Evolutionary conservation across 37 sponge, comb jelly and placozoan species (phyloP).

Genomic region (Corticium candelabrum): DNA sequence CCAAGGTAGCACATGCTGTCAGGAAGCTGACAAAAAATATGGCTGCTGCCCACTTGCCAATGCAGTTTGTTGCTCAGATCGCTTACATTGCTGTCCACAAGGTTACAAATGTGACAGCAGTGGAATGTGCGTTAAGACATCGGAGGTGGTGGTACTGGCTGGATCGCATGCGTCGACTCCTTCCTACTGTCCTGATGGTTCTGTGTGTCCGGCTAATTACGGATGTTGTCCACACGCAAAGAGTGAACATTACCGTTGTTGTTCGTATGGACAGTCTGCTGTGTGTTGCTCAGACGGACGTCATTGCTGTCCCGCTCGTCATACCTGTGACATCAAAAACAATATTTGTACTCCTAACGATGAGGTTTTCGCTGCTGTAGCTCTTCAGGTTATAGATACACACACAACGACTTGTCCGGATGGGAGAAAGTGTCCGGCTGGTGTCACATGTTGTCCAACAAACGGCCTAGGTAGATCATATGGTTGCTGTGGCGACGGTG

Average conservation of each 20-base stretch:
- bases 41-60: constrained; percentile 52
- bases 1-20: constrained; percentile 26
- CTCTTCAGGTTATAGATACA: too few species aligned
- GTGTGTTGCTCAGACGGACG: constrained; percentile 19
- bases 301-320: constrained; percentile 66
- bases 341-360: background rate
- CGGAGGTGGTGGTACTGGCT: too few species aligned
- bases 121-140: too few species aligned
- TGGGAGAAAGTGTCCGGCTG: constrained; percentile 39
- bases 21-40: constrained; percentile 13
- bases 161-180: too few species aligned
- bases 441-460: constrained; percentile 59
- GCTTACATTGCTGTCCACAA: constrained; percentile 52
- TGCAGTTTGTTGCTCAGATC: constrained; percentile 62
- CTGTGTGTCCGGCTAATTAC: background rate
- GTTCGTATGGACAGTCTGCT: constrained; percentile 18
- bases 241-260: constrained; percentile 30
- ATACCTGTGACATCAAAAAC: constrained; percentile 21
- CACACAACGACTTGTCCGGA: constrained; percentile 30
- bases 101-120: constrained; percentile 55
- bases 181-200: constrained; percentile 1
- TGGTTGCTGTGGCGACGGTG: constrained; percentile 64
- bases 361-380: background rate
- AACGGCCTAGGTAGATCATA: constrained; percentile 25
- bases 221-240: background rate